Conservation (phyloP, 2,797 vertebrate genomes). For the Takifugu ocellatus region DNA sequence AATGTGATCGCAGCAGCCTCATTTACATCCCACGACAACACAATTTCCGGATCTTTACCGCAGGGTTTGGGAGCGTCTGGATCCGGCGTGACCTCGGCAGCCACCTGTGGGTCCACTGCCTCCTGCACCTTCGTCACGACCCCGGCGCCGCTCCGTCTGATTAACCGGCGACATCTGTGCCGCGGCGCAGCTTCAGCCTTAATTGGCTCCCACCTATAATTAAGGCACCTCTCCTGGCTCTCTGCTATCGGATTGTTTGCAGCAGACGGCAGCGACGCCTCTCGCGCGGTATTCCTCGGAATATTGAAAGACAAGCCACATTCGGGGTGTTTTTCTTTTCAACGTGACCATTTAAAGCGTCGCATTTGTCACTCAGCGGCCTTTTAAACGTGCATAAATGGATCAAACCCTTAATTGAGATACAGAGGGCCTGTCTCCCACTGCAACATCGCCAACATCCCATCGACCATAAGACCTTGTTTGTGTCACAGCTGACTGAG, state of each 20-base stretch:
- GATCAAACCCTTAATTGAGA: conserved; percentile 77
- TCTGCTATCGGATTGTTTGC: conserved; percentile 51
- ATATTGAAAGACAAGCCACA: neutral
- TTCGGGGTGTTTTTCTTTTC: neutral
- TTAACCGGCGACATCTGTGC: conserved; percentile 53
- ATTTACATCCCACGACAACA: conserved; percentile 51
- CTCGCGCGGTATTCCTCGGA: conserved; percentile 11
- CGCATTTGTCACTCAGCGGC: no score
- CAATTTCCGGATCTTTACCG: conserved; percentile 51
- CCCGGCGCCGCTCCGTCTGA: conserved; percentile 50
- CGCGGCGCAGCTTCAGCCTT: conserved; percentile 50
- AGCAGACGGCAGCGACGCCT: no score
- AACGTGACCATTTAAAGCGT: no score
- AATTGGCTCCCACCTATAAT: conserved; percentile 65
- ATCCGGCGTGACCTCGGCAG: conserved; percentile 32
- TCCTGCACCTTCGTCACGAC: conserved; percentile 23
- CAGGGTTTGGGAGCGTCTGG: conserved; percentile 36
- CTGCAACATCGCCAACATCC: conserved; percentile 52
- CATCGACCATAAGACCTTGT: conserved; percentile 68
- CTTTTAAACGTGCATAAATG: conserved; percentile 25
- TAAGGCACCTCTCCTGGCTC: conserved; percentile 51
- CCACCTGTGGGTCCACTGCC: conserved; percentile 27
- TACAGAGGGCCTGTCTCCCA: conserved; percentile 63
- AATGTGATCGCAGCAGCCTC: conserved; percentile 42
- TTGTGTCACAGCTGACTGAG: conserved; percentile 79